Base-by-base conservation (phyloP, 1,140 invertebrate species). In the Megalopta genalis region DNA sequence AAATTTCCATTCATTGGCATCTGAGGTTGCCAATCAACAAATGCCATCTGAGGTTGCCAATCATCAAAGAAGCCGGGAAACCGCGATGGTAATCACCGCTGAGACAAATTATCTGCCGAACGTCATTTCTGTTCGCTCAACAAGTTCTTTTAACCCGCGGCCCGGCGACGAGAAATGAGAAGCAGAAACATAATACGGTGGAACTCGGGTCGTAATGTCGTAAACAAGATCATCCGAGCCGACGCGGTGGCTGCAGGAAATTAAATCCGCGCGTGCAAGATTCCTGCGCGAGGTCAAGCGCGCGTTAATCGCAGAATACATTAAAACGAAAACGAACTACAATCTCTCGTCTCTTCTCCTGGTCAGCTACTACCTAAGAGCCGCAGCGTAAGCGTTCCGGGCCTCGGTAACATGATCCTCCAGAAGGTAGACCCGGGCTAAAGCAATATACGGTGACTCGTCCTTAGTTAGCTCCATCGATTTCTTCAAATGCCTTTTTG, bases 391-490 rank as follows among this genome's bases (percentile, higher is more conserved):
- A 70, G 96, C 93, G 63, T 95, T 94, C 66, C 96, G 95, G 21
- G 97, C 97, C 80, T 95, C 94, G 79, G 94, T 92, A 54, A 97
- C 93, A 88, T 97, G 96, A 80, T 95, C 94, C 85, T 97, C 95
- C 64, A 94, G 90, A 10, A 96, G 92, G 84, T 95, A 94, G 37
- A 97, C 93, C 91, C 96, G 95, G 0, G 96, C 97, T 10, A 98
- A 90, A 69, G 95, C 94, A 42, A 95, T 89, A 88, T 96, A 97
- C 18, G 96, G 96, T 66, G 95, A 92, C 87, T 96, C 95, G 89
- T 96, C 96, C 84, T 95, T 95, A 68, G 96, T 95, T 62, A 95
- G 92, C 86, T 96, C 94, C 9, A 97, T 94, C 10, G 97, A 96
- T 88, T 95, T 94, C 75, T 94, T 94, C 14, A 97, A 95, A 89